Percentiles rank a stretch among this genome's conserved stretches.
Evolutionary conservation across 2,113 vertebrate species (phyloP).

Genomic region (Pluvialis apricaria): DNA sequence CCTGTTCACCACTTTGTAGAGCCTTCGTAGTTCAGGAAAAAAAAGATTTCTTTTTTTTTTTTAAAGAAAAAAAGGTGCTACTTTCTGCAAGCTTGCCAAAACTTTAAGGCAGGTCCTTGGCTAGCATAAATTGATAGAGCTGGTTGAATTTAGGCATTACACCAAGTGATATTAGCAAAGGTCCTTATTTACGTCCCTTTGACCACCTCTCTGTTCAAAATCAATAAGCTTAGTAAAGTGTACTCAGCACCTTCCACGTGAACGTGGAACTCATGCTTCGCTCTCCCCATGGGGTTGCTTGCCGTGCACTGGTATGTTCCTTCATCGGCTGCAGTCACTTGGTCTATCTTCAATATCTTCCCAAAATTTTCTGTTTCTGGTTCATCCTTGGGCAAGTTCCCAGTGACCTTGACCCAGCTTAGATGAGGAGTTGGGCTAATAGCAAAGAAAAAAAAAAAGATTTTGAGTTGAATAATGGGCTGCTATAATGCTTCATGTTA

Average conservation of each 20-base stretch:
- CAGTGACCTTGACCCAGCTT: constrained; percentile 81
- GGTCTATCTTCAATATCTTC: constrained; percentile 81
- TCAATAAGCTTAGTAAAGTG: neutral
- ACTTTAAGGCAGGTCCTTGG: neutral
- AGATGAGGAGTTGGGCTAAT: constrained; percentile 88
- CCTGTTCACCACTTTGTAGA: neutral
- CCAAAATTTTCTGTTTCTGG: constrained; percentile 76
- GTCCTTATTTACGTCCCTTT: neutral
- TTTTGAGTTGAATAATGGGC: neutral
- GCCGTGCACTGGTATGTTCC: constrained; percentile 90
- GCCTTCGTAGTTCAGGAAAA: neutral
- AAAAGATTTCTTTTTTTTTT: neutral
- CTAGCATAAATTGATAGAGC: neutral
- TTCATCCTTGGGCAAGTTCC: constrained; percentile 69
- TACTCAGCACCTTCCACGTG: constrained; percentile 83
- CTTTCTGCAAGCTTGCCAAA: neutral
- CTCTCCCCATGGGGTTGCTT: constrained; percentile 78
- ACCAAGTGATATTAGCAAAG: neutral
- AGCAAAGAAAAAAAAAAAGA: neutral
- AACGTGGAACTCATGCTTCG: constrained; percentile 80
- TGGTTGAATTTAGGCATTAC: neutral
- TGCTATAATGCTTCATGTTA: rapidly evolving
- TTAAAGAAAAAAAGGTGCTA: neutral
- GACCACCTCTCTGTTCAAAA: neutral
- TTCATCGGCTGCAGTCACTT: constrained; percentile 75